These are phyloP conservation scores for Metridium senile DNA, from an alignment of 92 coral and sea anemone genomes.

Conservation along the genomic window DNA sequence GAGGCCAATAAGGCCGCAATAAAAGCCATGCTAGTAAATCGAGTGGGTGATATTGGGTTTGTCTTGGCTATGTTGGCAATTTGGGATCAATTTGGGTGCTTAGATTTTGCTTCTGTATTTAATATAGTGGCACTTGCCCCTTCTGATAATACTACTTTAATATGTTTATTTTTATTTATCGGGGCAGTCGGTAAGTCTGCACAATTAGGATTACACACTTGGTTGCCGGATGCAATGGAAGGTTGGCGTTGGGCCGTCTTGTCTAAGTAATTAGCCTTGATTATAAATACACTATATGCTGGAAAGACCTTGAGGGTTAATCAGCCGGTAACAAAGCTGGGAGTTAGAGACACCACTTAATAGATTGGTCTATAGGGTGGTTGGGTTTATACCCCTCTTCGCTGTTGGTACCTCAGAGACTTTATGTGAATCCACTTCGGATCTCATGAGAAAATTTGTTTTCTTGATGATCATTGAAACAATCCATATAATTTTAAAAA, in stretches of 20 bases:
- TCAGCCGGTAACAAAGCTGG: conserved; percentile 89
- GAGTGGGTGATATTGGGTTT: conserved; percentile 87
- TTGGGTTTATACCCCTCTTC: conserved; percentile 39
- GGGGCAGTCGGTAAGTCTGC: conserved; percentile 92
- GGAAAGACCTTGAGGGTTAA: conserved; percentile 74
- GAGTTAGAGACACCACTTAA: conserved; percentile 59
- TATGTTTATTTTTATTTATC: conserved; percentile 72
- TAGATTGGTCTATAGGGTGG: conserved; percentile 52
- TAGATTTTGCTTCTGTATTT: conserved; percentile 79
- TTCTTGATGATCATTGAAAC: conserved; percentile 66
- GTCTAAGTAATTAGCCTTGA: conserved; percentile 83
- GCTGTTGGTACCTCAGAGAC: conserved; percentile 90
- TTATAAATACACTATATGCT: conserved; percentile 83
- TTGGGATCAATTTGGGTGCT: conserved; percentile 77
- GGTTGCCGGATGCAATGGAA: conserved; percentile 95
- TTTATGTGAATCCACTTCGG: conserved; percentile 79
- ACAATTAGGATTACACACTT: conserved; percentile 83
- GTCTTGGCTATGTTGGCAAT: conserved; percentile 76
- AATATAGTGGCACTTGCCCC: conserved; percentile 62
- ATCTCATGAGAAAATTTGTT: conserved; percentile 22
- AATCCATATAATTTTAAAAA: conserved; percentile 69
- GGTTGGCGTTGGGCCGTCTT: conserved; percentile 93
- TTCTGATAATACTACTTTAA: conserved; percentile 60
- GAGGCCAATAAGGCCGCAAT: conserved; percentile 86
- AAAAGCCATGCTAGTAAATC: conserved; percentile 80